These are phyloP conservation scores for Hippocampus barbouri DNA, from an alignment of 2,113 vertebrate species.

Conservation along the genomic window DNA sequence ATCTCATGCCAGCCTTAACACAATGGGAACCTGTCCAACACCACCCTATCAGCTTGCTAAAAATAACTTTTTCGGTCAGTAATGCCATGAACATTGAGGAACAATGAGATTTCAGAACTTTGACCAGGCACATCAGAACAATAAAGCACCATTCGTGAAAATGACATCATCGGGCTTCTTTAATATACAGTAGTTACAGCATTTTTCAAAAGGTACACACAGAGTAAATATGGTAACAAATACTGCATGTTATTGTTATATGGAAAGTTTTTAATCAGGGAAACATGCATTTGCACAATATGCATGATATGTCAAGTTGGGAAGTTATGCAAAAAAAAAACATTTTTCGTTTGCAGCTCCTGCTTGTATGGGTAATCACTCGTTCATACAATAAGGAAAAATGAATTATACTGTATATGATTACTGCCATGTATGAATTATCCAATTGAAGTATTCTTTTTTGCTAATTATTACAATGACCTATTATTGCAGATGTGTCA, in stretches of 20 bases:
- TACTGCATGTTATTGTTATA: background rate
- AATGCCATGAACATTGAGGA: slow-evolving; percentile 38
- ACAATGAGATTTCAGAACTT: slow-evolving; percentile 52
- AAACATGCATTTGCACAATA: background rate
- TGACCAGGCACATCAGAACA: slow-evolving; percentile 49
- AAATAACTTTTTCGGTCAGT: slow-evolving; percentile 51
- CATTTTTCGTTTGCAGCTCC: no score
- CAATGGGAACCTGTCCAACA: slow-evolving; percentile 55
- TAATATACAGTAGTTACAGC: background rate
- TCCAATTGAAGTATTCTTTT: no score
- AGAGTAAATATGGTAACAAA: background rate
- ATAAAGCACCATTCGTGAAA: slow-evolving; percentile 19
- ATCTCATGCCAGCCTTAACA: slow-evolving; percentile 52
- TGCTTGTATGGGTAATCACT: no score
- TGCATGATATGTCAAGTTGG: background rate
- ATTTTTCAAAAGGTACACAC: background rate
- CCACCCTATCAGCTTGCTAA: slow-evolving; percentile 56
- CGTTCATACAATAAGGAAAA: no score
- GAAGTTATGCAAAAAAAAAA: background rate
- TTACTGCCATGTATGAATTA: no score
- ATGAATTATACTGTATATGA: no score
- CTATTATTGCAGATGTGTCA: no score
- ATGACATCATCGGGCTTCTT: background rate
- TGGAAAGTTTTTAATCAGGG: background rate
- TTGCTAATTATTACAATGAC: no score